Conservation (phyloP, 2,888 invertebrate genomes). For the Sisyra terminalis region DNA sequence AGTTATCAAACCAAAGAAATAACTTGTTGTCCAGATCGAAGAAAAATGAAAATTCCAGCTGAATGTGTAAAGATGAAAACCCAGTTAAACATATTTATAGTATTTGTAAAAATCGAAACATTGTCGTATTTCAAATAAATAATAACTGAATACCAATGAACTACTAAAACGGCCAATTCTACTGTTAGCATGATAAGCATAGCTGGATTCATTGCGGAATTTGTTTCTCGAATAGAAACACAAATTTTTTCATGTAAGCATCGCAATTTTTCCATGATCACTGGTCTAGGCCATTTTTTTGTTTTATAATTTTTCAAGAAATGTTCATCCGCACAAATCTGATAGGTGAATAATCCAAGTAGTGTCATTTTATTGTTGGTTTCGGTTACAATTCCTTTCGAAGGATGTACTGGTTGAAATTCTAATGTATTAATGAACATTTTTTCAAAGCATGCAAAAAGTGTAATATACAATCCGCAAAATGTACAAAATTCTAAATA, state of each 20-base stretch:
- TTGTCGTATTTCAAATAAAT: constrained; percentile 21
- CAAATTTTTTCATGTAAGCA: constrained; percentile 23
- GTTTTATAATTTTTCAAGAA: background rate
- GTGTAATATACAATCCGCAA: constrained; percentile 17
- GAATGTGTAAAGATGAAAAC: constrained; percentile 22
- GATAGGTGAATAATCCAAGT: constrained; percentile 19
- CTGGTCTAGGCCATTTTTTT: constrained; percentile 6
- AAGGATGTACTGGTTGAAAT: constrained; percentile 21
- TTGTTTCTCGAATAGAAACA: constrained; percentile 20
- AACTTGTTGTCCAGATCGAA: constrained; percentile 22
- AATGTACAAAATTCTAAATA: constrained; percentile 19
- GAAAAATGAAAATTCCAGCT: constrained; percentile 20
- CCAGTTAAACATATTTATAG: constrained; percentile 22
- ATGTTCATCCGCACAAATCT: constrained; percentile 20
- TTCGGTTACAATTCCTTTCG: constrained; percentile 18
- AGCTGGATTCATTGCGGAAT: constrained; percentile 22
- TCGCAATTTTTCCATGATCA: constrained; percentile 22
- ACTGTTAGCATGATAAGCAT: constrained; percentile 21
- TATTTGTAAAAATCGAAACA: constrained; percentile 17
- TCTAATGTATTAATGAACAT: constrained; percentile 19
- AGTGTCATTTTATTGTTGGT: constrained; percentile 20
- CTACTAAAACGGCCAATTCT: constrained; percentile 22
- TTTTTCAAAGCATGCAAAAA: constrained; percentile 25
- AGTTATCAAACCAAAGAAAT: constrained; percentile 23
- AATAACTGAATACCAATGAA: constrained; percentile 25